Evolutionary conservation across 2,888 invertebrate genomes (phyloP).

Genomic region (Oscheius sp.): DNA sequence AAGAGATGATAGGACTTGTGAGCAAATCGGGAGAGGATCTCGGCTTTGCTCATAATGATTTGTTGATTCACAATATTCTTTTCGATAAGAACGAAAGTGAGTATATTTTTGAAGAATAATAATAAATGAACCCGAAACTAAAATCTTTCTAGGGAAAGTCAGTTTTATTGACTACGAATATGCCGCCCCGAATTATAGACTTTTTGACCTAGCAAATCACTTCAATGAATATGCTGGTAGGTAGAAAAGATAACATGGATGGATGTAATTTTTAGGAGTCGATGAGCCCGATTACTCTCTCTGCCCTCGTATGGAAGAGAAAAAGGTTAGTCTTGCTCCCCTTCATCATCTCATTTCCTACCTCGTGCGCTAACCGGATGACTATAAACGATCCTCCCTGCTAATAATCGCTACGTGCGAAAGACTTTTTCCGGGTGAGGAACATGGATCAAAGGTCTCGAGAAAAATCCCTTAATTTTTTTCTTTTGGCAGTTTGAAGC

Average conservation of each 20-base stretch:
- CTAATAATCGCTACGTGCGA: neutral
- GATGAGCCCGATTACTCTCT: constrained; percentile 61
- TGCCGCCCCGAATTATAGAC: constrained; percentile 89
- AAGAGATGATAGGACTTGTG: constrained; percentile 17
- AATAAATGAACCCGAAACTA: neutral
- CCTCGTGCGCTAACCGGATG: no score
- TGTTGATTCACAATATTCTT: constrained; percentile 91
- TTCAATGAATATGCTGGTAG: constrained; percentile 93
- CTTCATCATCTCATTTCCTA: no score
- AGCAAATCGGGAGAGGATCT: constrained; percentile 70
- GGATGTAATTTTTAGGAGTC: constrained; percentile 52
- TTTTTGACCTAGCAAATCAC: constrained; percentile 96
- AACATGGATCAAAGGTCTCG: no score
- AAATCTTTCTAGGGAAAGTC: constrained; percentile 11
- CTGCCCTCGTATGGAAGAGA: constrained; percentile 55
- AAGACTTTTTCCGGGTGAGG: neutral
- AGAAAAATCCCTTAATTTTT: no score
- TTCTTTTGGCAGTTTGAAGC: no score
- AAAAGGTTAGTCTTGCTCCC: constrained; percentile 30
- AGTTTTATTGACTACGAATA: constrained; percentile 96
- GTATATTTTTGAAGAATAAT: no score
- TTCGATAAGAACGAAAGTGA: constrained; percentile 76
- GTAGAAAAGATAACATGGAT: neutral
- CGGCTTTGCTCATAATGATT: constrained; percentile 96
- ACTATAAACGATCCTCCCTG: no score